Conservation (phyloP, 2,113 vertebrate genomes). For the Aspidoscelis tigris region DNA sequence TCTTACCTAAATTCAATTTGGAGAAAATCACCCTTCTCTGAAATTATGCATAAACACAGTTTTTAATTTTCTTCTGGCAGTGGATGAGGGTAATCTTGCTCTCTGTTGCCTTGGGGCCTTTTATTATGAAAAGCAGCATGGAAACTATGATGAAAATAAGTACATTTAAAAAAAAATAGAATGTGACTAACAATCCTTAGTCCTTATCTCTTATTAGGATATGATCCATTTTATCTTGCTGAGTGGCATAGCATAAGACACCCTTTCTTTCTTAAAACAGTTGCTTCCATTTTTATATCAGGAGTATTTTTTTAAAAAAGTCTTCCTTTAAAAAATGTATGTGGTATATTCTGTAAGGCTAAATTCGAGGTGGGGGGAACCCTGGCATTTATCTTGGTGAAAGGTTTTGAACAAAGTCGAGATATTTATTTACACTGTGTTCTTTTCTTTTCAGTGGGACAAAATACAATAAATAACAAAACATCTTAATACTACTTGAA, state of each 20-base stretch:
- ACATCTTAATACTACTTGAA: neutral
- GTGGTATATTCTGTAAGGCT: neutral
- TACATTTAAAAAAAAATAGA: neutral
- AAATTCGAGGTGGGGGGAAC: neutral
- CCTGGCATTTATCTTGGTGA: neutral
- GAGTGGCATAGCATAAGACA: neutral
- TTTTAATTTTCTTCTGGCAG: neutral
- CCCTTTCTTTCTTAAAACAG: neutral
- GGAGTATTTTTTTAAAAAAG: constrained; percentile 1
- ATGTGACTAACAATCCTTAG: neutral
- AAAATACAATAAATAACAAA: too few relatives aligned
- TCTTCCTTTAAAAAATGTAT: neutral
- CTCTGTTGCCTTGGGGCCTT: neutral
- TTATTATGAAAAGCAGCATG: neutral
- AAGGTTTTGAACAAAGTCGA: constrained; percentile 4
- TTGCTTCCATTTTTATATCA: constrained; percentile 6
- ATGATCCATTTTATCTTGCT: neutral
- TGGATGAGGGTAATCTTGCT: neutral
- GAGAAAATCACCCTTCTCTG: too few relatives aligned
- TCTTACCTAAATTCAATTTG: neutral
- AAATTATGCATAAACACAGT: too few relatives aligned
- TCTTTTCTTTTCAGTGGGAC: constrained; percentile 10
- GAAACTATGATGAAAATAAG: neutral
- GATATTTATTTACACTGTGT: neutral
- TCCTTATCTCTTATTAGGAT: neutral